A percentile compares a stretch with the other conserved stretches of the same genome.
Conservation (phyloP, 2,888 invertebrate species). For the Drosophila lacicola region DNA sequence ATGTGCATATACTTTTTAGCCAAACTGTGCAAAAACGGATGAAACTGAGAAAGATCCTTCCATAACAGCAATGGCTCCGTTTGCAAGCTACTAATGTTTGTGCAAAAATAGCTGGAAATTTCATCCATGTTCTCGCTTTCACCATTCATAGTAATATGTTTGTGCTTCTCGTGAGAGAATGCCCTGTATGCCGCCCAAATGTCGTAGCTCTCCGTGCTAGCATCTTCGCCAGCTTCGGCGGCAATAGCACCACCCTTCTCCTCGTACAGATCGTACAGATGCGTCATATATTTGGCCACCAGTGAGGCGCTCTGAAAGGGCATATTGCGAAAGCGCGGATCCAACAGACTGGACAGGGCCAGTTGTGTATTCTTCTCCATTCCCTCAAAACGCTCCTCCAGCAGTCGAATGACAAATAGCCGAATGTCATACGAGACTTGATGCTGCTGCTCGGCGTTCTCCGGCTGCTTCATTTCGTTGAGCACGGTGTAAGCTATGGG, state of each 20-base stretch:
- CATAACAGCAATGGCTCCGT: conserved; percentile 49
- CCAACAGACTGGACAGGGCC: conserved; percentile 50
- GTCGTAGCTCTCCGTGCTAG: conserved; percentile 27
- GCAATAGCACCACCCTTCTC: conserved; percentile 18
- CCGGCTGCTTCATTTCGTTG: conserved; percentile 43
- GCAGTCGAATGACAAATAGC: conserved; percentile 31
- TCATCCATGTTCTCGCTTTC: conserved; percentile 49
- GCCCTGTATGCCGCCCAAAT: conserved; percentile 53
- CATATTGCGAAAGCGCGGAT: conserved; percentile 60
- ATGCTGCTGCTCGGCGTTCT: conserved; percentile 27
- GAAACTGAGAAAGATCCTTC: conserved; percentile 53
- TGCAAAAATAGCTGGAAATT: conserved; percentile 53
- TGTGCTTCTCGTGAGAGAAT: conserved; percentile 51
- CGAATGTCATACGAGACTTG: conserved; percentile 51
- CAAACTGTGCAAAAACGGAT: conserved; percentile 54
- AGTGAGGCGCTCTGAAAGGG: conserved; percentile 45
- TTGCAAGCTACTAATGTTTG: conserved; percentile 44
- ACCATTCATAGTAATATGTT: conserved; percentile 15
- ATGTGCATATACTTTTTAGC: conserved; percentile 60
- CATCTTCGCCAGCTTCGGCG: conserved; percentile 14
- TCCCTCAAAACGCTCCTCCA: conserved; percentile 44
- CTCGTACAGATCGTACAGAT: conserved; percentile 40
- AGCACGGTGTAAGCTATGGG: conserved; percentile 53
- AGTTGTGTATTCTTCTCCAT: conserved; percentile 47
- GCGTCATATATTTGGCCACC: conserved; percentile 52